phyloP scores from a whole-genome alignment of 2,113 vertebrate genomes.

The Polypterus senegalus region DNA sequence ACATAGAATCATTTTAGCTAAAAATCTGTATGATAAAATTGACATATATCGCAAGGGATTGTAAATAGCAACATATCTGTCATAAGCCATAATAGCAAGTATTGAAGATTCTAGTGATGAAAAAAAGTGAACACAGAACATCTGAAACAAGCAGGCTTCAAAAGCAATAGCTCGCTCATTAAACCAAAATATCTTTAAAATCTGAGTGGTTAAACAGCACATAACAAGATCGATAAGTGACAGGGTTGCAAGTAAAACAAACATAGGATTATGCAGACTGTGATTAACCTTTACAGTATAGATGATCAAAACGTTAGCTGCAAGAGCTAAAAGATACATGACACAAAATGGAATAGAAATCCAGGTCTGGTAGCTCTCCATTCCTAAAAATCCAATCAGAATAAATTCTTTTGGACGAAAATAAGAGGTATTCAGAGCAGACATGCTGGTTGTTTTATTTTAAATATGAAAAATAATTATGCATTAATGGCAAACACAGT shows the following conservation, averaged over 20 bases:
- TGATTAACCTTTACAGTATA: not conserved
- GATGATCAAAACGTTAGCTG: not conserved
- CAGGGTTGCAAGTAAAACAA: not conserved
- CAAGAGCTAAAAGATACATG: not conserved
- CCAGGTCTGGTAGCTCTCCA: not conserved
- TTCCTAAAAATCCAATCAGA: constrained; percentile 1
- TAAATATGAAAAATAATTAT: no score
- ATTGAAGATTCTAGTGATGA: constrained; percentile 43
- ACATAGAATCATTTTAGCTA: constrained; percentile 27
- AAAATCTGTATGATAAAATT: constrained; percentile 28
- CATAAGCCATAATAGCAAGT: constrained; percentile 47
- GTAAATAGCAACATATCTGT: constrained; percentile 41
- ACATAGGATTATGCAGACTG: not conserved
- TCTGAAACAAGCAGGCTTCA: constrained; percentile 37
- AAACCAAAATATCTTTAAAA: constrained; percentile 33
- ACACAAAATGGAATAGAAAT: not conserved
- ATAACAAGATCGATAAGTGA: not conserved
- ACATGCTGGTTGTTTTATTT: not conserved
- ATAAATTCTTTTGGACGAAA: not conserved
- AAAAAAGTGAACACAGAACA: constrained; percentile 44
- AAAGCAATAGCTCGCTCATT: constrained; percentile 27
- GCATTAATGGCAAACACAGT: no score
- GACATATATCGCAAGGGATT: constrained; percentile 31
- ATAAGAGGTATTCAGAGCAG: not conserved
- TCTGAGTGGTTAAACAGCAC: not conserved